Evolutionary conservation across 2,797 vertebrate genomes (phyloP).

Genomic region (Lacerta viridis): DNA sequence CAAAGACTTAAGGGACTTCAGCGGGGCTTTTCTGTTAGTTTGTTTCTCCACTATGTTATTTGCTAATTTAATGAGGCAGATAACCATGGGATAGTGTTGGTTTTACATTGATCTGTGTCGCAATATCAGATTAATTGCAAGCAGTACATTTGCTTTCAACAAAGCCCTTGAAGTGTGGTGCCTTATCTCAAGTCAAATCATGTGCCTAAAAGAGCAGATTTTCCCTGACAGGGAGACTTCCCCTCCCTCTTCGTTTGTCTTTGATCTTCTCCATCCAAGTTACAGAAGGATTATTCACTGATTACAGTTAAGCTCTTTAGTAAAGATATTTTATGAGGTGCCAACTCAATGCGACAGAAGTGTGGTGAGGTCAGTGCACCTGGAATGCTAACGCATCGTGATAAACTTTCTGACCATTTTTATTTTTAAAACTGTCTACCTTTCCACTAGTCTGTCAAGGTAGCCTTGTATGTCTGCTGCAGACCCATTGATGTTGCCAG

Average conservation of each 20-base stretch:
- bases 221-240: conserved; percentile 12
- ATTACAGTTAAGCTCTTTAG: conserved; percentile 29
- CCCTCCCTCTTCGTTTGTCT: conserved; percentile 19
- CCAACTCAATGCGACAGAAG: background rate
- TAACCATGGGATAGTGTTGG: background rate
- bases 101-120: conserved; percentile 40
- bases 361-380: background rate
- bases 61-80: conserved; percentile 13
- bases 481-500: too few relatives aligned
- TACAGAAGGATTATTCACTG: conserved; percentile 27
- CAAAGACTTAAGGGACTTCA: conserved; percentile 10
- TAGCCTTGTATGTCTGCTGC: background rate
- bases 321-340: conserved; percentile 25
- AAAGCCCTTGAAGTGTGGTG: conserved; percentile 30
- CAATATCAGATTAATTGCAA: background rate
- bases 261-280: conserved; percentile 21
- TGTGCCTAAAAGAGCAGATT: background rate
- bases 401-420: background rate
- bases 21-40: background rate
- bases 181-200: conserved; percentile 21
- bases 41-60: background rate
- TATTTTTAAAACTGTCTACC: background rate
- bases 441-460: background rate
- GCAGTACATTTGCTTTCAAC: conserved; percentile 38
- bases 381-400: background rate